Conservation (phyloP, 2,113 vertebrate genomes). For the Thunnus maccoyii region DNA sequence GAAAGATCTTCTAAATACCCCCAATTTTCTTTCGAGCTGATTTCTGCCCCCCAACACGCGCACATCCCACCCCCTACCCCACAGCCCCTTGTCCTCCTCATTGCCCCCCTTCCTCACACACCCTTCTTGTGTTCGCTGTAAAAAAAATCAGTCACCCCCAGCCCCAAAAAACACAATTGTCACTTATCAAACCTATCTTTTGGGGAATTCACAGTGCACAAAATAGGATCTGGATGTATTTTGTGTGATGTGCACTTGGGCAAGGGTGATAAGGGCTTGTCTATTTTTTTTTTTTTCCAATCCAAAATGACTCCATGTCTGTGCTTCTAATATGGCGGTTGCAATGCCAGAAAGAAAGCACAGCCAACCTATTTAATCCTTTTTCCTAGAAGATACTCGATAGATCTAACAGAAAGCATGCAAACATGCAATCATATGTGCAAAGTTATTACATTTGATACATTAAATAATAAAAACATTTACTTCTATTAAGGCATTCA, state of each 20-base stretch:
- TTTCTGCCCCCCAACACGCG: constrained; percentile 68
- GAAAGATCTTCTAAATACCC: constrained; percentile 67
- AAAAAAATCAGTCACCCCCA: constrained; percentile 62
- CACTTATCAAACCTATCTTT: constrained; percentile 45
- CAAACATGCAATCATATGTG: constrained; percentile 27
- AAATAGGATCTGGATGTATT: constrained; percentile 43
- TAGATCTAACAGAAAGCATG: constrained; percentile 10
- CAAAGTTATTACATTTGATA: constrained; percentile 8
- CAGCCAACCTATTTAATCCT: constrained; percentile 70
- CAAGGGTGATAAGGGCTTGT: constrained; percentile 74
- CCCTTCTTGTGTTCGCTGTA: constrained; percentile 77
- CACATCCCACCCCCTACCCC: constrained; percentile 59
- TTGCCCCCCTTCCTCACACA: constrained; percentile 70
- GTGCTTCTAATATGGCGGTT: constrained; percentile 86
- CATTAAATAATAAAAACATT: neutral
- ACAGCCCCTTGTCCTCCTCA: constrained; percentile 65
- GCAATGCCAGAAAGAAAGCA: constrained; percentile 75
- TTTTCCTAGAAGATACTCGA: constrained; percentile 40
- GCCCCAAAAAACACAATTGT: constrained; percentile 47
- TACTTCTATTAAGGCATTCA: neutral
- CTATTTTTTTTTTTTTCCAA: constrained; percentile 59
- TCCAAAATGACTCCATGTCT: constrained; percentile 83
- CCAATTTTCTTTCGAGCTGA: constrained; percentile 69
- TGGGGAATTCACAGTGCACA: constrained; percentile 37
- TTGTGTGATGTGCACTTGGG: constrained; percentile 52